Percentiles rank a stretch among this genome's conserved stretches.
Evolutionary conservation across 2,113 vertebrate species (phyloP).

Genomic region (Lamprologus callipterus): DNA sequence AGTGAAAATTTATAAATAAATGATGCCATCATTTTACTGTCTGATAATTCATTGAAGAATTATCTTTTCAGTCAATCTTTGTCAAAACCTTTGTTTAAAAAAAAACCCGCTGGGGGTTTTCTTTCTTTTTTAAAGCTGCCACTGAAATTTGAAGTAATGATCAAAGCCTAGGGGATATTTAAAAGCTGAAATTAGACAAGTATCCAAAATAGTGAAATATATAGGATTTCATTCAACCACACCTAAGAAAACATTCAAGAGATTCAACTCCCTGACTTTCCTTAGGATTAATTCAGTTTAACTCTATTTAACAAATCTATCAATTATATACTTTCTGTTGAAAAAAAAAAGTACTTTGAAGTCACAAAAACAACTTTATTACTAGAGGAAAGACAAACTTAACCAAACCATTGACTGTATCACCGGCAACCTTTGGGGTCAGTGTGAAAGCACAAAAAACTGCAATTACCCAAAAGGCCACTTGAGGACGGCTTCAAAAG

Average conservation of each 20-base stretch:
- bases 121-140: neutral
- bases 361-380: neutral
- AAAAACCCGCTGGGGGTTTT: accelerated
- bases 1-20: neutral
- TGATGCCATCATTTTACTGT: neutral
- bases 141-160: neutral
- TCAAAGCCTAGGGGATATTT: neutral
- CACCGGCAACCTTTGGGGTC: neutral
- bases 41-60: neutral
- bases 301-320: neutral
- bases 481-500: neutral
- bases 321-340: neutral
- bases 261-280: neutral
- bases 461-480: neutral
- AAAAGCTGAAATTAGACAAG: neutral
- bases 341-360: neutral
- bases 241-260: neutral
- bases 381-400: neutral
- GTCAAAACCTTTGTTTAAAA: neutral
- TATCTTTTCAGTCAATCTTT: neutral
- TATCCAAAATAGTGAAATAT: neutral
- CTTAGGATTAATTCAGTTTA: neutral
- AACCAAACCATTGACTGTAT: neutral
- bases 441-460: neutral
- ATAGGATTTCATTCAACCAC: neutral